phyloP scores from a whole-genome alignment of 2,797 vertebrate genomes.

The Hypotaenidia okinawae region DNA sequence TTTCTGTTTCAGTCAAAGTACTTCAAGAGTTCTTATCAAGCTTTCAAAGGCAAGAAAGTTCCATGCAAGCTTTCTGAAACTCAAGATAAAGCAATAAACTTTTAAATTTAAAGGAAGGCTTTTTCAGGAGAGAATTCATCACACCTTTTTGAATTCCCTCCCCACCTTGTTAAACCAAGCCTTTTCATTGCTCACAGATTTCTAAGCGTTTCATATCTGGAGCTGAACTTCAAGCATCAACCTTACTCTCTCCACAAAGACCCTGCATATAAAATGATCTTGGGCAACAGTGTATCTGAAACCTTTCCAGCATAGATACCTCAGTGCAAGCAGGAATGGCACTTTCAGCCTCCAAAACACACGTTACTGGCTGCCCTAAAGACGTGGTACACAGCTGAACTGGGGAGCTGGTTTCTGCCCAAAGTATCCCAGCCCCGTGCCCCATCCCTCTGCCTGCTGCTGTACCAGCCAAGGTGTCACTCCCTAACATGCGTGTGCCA shows the following conservation, averaged over 20 bases:
- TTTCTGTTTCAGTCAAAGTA: conserved; percentile 55
- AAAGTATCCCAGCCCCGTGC: rapidly evolving
- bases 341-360: background rate
- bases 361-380: rapidly evolving
- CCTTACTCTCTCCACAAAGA: background rate
- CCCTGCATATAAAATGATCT: background rate
- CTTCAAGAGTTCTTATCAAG: conserved; percentile 6
- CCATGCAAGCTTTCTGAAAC: conserved; percentile 8
- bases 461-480: rapidly evolving
- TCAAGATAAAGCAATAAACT: conserved; percentile 6
- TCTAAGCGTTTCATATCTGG: background rate
- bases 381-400: background rate
- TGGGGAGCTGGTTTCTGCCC: background rate
- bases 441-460: background rate
- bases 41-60: conserved; percentile 49
- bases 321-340: background rate
- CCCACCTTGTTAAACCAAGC: conserved; percentile 14
- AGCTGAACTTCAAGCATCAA: background rate
- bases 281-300: background rate
- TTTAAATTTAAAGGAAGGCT: conserved; percentile 1
- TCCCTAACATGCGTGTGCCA: background rate
- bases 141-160: background rate
- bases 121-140: background rate
- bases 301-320: background rate
- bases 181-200: background rate